phyloP scores from a whole-genome alignment of 2,888 invertebrate genomes.

The Athripsodes cinereus region DNA sequence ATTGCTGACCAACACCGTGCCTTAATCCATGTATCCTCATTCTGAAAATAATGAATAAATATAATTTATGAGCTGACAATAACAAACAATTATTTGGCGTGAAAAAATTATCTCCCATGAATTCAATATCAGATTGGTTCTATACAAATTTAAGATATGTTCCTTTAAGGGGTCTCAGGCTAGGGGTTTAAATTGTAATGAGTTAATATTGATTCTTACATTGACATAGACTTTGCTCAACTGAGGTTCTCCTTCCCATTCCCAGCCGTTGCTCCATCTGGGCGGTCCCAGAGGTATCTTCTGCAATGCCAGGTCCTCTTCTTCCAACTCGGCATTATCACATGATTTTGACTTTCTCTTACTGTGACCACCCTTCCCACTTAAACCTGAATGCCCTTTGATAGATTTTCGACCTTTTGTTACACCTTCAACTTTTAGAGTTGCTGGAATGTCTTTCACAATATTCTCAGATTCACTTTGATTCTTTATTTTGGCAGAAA shows the following conservation, averaged over 20 bases:
- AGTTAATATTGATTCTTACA: conserved; percentile 57
- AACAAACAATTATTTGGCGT: no score
- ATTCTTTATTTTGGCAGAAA: conserved; percentile 35
- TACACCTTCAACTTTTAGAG: conserved; percentile 20
- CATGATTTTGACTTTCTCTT: conserved; percentile 23
- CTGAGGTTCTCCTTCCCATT: conserved; percentile 80
- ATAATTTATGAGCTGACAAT: no score
- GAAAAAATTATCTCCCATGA: no score
- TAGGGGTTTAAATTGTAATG: background rate
- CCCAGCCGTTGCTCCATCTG: conserved; percentile 89
- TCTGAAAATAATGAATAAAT: conserved; percentile 13
- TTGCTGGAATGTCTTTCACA: conserved; percentile 25
- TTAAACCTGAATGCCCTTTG: conserved; percentile 33
- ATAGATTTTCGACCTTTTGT: conserved; percentile 28
- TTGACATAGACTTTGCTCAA: conserved; percentile 81
- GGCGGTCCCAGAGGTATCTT: conserved; percentile 38
- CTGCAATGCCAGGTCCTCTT: conserved; percentile 30
- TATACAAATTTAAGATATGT: no score
- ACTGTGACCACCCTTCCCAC: conserved; percentile 29
- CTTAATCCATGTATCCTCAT: conserved; percentile 21
- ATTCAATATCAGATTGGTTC: no score
- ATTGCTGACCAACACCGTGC: conserved; percentile 81
- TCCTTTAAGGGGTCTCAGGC: no score
- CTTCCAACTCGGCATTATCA: conserved; percentile 29
- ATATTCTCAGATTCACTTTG: conserved; percentile 31